These are phyloP conservation scores for Standfussiana lucernea DNA, from an alignment of 2,888 invertebrate species.

Conservation along the genomic window DNA sequence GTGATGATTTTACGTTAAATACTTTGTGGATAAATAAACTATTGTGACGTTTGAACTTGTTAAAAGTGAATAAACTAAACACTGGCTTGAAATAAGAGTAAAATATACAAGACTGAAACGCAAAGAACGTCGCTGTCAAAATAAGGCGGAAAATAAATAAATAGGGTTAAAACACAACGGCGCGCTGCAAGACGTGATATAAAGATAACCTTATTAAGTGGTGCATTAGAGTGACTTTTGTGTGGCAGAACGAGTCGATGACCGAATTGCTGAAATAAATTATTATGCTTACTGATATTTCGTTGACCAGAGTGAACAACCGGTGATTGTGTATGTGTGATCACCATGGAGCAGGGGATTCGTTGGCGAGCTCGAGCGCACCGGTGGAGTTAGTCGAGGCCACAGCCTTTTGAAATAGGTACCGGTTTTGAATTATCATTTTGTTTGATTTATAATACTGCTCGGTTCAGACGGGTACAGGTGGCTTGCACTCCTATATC, in stretches of 20 bases:
- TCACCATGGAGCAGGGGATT: slow-evolving; percentile 86
- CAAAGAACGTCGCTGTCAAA: slow-evolving; percentile 82
- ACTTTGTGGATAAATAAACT: slow-evolving; percentile 70
- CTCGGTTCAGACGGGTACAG: slow-evolving; percentile 77
- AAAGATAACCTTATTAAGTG: slow-evolving; percentile 80
- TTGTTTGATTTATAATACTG: slow-evolving; percentile 88
- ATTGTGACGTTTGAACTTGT: slow-evolving; percentile 43
- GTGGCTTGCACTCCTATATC: slow-evolving; percentile 74
- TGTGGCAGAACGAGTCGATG: slow-evolving; percentile 71
- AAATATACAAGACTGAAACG: slow-evolving; percentile 63
- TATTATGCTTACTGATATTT: slow-evolving; percentile 79
- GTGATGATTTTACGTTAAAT: slow-evolving; percentile 75
- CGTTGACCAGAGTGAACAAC: slow-evolving; percentile 76
- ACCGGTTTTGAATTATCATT: slow-evolving; percentile 90
- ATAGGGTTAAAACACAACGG: slow-evolving; percentile 86
- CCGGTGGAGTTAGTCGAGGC: slow-evolving; percentile 87
- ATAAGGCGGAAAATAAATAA: slow-evolving; percentile 89
- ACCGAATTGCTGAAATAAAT: slow-evolving; percentile 76
- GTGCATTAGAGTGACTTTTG: slow-evolving; percentile 77
- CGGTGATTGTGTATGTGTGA: slow-evolving; percentile 71
- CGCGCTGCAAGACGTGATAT: slow-evolving; percentile 71
- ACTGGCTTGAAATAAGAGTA: slow-evolving; percentile 67
- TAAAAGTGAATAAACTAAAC: slow-evolving; percentile 61
- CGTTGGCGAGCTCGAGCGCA: slow-evolving; percentile 79
- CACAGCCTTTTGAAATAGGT: slow-evolving; percentile 88